Evolutionary conservation across 2,888 invertebrate species (phyloP), one percentile per base, ranked within the genome.

Genomic region (Meiosimyza decipiens): DNA sequence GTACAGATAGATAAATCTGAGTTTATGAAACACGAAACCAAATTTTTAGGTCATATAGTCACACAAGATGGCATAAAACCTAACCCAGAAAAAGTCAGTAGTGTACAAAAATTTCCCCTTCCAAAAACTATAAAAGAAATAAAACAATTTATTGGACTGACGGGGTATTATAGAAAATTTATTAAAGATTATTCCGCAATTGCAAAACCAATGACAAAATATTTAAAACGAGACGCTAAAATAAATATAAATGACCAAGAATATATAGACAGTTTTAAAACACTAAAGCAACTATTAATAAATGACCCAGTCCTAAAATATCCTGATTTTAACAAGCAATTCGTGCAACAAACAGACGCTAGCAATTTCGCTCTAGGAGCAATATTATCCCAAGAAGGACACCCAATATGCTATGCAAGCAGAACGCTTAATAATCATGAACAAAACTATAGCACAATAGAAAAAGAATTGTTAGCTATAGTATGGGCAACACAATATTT

Each of bases 101-200:
- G 72, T 3, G 69, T 78, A 1, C 59, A 64, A 33, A 72, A 75
- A 15, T 73, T 74, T 22, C 74, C 74, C 22, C 55, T 74, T 22
- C 76, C 77, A 11, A 75, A 70, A 66, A 77, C 64, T 9, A 33
- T 28, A 7, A 76, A 75, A 63, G 66, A 75, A 57, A 73, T 79
- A 11, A 75, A 77, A 57, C 72, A 67, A 33, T 77, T 78, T 49
- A 54, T 78, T n/a, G 75, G 77, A 6, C 65, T 76, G n/a, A 70
- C 74, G 6, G 78, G 76, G 11, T 76, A 28, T 3, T 28, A 28
- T 28, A 28, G 28, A 4, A 28, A 28, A 28, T 28, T 28, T 3
- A 28, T 28, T 6, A 73, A 72, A 16, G 74, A 76, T 28, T 75
- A 75, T 64, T 65, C 76, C 0, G 28, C 47, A n/a, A 59, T 76